Conservation (phyloP, 2,113 vertebrate genomes). For the Numenius arquata region DNA sequence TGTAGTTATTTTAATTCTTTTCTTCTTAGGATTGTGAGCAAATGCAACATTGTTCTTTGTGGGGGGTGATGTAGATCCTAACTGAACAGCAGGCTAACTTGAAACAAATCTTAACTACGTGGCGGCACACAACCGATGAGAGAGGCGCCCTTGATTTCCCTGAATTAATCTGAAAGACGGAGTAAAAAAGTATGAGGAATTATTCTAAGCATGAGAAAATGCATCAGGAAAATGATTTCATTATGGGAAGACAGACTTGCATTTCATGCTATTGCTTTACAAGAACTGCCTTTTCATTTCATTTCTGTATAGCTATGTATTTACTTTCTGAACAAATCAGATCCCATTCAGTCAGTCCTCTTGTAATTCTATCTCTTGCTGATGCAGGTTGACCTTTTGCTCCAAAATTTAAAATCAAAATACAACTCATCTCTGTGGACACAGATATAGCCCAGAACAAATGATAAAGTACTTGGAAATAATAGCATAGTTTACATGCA, state of each 20-base stretch:
- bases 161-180: neutral
- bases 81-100: neutral
- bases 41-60: neutral
- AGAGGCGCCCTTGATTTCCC: neutral
- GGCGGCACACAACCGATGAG: neutral
- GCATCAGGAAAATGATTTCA: neutral
- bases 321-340: constrained; percentile 4
- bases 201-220: constrained; percentile 5
- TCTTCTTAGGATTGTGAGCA: neutral
- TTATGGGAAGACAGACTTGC: neutral
- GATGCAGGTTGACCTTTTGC: constrained; percentile 35
- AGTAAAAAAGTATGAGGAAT: neutral
- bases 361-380: neutral
- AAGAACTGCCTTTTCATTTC: too few relatives aligned
- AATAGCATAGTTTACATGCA: neutral
- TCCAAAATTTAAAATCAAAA: constrained; percentile 34
- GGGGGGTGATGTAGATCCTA: neutral
- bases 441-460: neutral
- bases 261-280: neutral
- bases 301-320: neutral
- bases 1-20: neutral
- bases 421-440: neutral
- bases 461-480: constrained; percentile 26
- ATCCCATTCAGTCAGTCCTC: neutral
- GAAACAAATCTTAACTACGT: neutral